Conservation (phyloP, 1,140 invertebrate species). For the Heliconius eleuchia region DNA sequence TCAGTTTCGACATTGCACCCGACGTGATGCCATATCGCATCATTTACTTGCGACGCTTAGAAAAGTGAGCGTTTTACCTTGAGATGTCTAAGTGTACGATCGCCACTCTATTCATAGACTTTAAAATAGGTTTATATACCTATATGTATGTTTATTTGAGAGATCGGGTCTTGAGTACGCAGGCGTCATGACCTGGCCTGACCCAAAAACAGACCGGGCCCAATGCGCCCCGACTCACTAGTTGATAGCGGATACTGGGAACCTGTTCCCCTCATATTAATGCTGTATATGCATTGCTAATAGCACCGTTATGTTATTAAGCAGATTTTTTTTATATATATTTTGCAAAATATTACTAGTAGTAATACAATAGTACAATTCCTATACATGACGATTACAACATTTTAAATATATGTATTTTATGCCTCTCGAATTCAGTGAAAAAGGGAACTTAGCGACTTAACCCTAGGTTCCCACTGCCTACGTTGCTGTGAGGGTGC, state of each 20-base stretch:
- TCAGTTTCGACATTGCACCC: slow-evolving; percentile 67
- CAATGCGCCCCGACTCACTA: slow-evolving; percentile 60
- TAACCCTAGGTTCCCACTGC: too few species aligned
- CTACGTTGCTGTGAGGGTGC: too few species aligned
- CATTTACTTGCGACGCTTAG: slow-evolving; percentile 74
- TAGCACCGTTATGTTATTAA: slow-evolving; percentile 59
- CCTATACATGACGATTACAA: too few species aligned
- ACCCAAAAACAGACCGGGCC: slow-evolving; percentile 74
- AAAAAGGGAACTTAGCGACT: too few species aligned
- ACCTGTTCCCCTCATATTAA: slow-evolving; percentile 61
- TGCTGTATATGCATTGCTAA: slow-evolving; percentile 53
- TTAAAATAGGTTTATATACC: slow-evolving; percentile 57
- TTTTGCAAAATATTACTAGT: not conserved
- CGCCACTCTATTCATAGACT: slow-evolving; percentile 74
- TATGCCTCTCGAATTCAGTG: too few species aligned
- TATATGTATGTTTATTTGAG: slow-evolving; percentile 53
- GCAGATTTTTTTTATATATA: slow-evolving; percentile 24
- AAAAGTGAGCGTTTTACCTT: slow-evolving; percentile 78
- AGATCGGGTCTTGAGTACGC: slow-evolving; percentile 61
- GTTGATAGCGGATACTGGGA: slow-evolving; percentile 71
- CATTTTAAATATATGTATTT: too few species aligned
- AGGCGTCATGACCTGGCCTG: slow-evolving; percentile 78
- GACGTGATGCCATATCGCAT: slow-evolving; percentile 72
- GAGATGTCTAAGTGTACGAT: slow-evolving; percentile 61
- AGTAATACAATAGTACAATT: too few species aligned